Conservation (phyloP, 2,888 invertebrate genomes). For the Hyles lineata region DNA sequence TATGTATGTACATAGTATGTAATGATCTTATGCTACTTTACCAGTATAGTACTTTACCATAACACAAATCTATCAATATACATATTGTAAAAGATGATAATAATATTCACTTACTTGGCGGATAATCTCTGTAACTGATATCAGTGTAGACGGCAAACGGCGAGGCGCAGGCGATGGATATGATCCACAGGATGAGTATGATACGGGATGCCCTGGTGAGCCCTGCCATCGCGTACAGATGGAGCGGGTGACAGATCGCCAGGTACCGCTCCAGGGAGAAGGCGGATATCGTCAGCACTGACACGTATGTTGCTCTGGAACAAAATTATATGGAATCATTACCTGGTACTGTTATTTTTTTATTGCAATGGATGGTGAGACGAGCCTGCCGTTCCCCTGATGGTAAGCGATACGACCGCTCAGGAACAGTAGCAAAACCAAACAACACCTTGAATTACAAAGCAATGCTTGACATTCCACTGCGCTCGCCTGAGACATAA, state of each 20-base stretch:
- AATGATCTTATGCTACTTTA: no score
- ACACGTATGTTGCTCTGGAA: slow-evolving; percentile 93
- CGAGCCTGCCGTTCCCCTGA: no score
- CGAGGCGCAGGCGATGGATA: slow-evolving; percentile 90
- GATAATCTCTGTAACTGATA: slow-evolving; percentile 90
- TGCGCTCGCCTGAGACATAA: no score
- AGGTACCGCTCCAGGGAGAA: slow-evolving; percentile 95
- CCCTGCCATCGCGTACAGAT: slow-evolving; percentile 92
- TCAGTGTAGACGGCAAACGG: slow-evolving; percentile 91
- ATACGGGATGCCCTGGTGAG: slow-evolving; percentile 90
- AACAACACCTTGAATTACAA: background rate
- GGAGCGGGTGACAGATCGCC: slow-evolving; percentile 93
- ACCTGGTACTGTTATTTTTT: no score
- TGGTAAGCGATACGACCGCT: no score
- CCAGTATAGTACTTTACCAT: no score
- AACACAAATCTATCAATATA: no score
- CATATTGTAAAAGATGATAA: no score
- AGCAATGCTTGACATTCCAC: no score
- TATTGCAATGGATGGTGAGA: no score
- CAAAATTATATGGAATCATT: slow-evolving; percentile 37
- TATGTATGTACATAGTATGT: no score
- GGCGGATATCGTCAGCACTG: slow-evolving; percentile 95
- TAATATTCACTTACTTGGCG: slow-evolving; percentile 84
- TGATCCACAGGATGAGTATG: slow-evolving; percentile 90
- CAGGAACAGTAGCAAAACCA: no score